Evolutionary conservation across 2,797 vertebrate species (phyloP).

Genomic region (Pitangus sulphuratus): DNA sequence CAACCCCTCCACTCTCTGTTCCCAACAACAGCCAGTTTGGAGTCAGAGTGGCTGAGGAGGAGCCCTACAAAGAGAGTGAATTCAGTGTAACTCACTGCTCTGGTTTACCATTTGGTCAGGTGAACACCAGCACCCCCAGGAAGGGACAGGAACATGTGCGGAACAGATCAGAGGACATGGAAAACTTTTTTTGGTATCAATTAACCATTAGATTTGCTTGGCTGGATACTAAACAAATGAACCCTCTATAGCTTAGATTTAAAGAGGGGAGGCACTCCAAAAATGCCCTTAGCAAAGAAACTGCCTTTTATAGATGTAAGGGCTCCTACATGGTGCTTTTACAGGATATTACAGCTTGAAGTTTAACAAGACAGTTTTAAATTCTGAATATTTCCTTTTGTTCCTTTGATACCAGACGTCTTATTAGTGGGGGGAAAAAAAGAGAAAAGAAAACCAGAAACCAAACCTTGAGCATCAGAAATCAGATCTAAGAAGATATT

Average conservation of each 20-base stretch:
- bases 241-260: not conserved
- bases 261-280: not conserved
- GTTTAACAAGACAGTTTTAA: slow-evolving; percentile 11
- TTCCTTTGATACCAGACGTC: slow-evolving; percentile 7
- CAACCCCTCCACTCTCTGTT: not conserved
- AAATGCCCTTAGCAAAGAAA: slow-evolving; percentile 1
- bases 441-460: not conserved
- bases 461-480: slow-evolving; percentile 2
- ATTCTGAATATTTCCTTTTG: slow-evolving; percentile 4
- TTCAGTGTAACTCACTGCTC: not conserved
- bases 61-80: not conserved
- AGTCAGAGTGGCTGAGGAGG: not conserved
- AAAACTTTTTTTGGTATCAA: not conserved
- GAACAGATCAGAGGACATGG: not conserved
- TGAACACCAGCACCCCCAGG: not conserved
- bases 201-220: not conserved
- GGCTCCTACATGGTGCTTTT: not conserved
- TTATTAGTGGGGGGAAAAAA: not conserved
- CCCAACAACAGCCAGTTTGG: not conserved
- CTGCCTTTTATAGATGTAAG: not conserved
- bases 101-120: not conserved
- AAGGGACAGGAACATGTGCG: not conserved
- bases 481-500: slow-evolving; percentile 37
- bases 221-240: slow-evolving; percentile 39
- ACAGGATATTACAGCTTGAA: slow-evolving; percentile 4